Base-by-base conservation (phyloP, 2,113 vertebrate genomes). In the Osmerus mordax region DNA sequence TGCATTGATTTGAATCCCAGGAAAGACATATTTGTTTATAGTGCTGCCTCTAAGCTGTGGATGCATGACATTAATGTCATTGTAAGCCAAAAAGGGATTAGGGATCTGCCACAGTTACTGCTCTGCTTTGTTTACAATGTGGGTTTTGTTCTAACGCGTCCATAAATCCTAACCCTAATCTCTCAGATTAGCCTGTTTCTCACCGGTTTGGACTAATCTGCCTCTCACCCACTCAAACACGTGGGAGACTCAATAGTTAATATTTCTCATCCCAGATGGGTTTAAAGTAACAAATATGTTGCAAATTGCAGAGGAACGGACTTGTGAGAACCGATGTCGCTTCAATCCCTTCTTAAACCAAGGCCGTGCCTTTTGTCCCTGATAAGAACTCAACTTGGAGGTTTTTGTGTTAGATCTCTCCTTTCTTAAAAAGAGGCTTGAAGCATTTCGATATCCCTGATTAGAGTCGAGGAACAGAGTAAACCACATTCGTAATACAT, bases 391-490 rank as follows among this genome's bases (percentile, higher is more conserved):
- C 15, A 7, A 11, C 47, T 28, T 64, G 59, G 16, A 16, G 69
- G 54, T 52, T 62, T 75, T 7, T 85, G 25, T 78, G 76, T 80
- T 80, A 83, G 65, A 81, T 71, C 15, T 2, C 36, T 74, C 21
- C 70, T 2, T 51, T 74, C 21, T 68, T 77, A 21, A 78, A 85
- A 78, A 60, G 69, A 78, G 28, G 36, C 56, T 65, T 3, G 60
- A 29, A 29, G 62, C 59, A 69, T 53, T 32, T 74, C 65, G 70
- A 82, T 81, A 77, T 56, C 36, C 55, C 83, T 65, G 77, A 79
- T 83, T 66, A 75, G 83, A 71, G 61, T 3, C 13, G 4, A 23
- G 23, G 23, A 80, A 61, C 80, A 81, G 75, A 78, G 74, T 65
- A 74, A 76, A 69, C 32, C 71, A 52, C 80, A 41, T 69, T 64